These are phyloP conservation scores for Sminthopsis crassicaudata DNA, from an alignment of 2,113 vertebrate species.

Conservation along the genomic window DNA sequence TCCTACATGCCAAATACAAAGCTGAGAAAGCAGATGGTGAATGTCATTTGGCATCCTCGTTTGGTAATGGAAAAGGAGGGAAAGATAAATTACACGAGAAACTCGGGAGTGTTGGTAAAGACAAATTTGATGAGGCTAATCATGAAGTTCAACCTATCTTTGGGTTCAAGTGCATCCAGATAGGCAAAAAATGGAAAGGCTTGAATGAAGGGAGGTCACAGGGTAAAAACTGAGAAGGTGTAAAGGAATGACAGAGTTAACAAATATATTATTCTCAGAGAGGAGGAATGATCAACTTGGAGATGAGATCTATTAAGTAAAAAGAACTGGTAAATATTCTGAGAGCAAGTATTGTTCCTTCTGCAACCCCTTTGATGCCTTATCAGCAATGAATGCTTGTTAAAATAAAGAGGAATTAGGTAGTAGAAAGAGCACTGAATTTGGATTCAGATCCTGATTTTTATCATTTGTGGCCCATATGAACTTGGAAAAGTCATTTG, in stretches of 20 bases:
- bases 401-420: not conserved
- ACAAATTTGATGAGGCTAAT: not conserved
- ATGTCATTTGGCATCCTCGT: not conserved
- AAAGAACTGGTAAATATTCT: not conserved
- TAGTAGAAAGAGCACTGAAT: not conserved
- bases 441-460: not conserved
- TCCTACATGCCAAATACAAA: not conserved
- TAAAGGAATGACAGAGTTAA: not conserved
- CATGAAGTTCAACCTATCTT: not conserved
- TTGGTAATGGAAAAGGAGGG: not conserved
- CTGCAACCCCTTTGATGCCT: not conserved
- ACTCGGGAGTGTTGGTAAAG: fast-evolving
- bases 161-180: not conserved
- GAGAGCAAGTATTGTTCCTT: not conserved
- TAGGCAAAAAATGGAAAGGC: not conserved
- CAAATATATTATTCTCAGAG: not conserved
- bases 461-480: not conserved
- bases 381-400: not conserved
- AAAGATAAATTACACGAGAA: not conserved
- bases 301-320: not conserved
- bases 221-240: not conserved
- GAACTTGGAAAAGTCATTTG: not conserved
- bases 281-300: not conserved
- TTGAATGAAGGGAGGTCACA: not conserved
- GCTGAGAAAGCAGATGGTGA: not conserved